Base-by-base conservation (phyloP, 2,797 vertebrate genomes). In the Danio albolineatus region DNA sequence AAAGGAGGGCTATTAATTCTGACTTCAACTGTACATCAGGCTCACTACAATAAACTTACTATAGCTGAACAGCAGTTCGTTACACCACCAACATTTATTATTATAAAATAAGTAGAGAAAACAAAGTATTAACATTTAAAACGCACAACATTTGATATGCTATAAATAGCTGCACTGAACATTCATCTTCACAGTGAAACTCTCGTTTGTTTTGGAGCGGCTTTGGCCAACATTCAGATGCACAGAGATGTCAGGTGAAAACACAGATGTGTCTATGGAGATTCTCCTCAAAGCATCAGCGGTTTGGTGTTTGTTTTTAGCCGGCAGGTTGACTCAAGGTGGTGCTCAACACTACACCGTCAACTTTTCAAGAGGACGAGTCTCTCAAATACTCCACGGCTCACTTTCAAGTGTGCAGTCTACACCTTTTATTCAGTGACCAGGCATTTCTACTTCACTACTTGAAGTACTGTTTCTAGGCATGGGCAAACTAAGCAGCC, bases 161-260 rank as follows among this genome's bases (percentile, higher is more conserved):
- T 54, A 13, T 19, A 19, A 19, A 13, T 39, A 10, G 39, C 62
- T 39, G 28, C 36, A 61, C 14, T 41, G 8, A 21, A 21, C 5
- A 12, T 43, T 38, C n/a, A n/a, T n/a, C 6, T 54, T 19, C 1
- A 17, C 10, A 19, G 48, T 51, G 44, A 74, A 49, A 14, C 28
- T 51, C 46, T 28, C 43, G 2, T 70, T 70, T 53, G 49, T 54
- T 43, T 65, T 65, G 61, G 51, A 12, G 19, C 56, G 7, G 74
- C 21, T 36, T 46, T 75, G 49, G 14, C 39, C 13, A 67, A 36
- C 38, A 44, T 70, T 78, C 53, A 46, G 62, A 38, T 49, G 59
- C 51, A 66, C 43, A 79, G n/a, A 71, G 8, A 85, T 90, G 80
- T 86, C 60, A 80, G 89, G 87, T 86, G 90, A 90, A 87, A 91